Percentiles rank a stretch among this genome's conserved stretches.
Evolutionary conservation across 92 coral and sea anemone species (phyloP).

Genomic region (Montipora capitata): DNA sequence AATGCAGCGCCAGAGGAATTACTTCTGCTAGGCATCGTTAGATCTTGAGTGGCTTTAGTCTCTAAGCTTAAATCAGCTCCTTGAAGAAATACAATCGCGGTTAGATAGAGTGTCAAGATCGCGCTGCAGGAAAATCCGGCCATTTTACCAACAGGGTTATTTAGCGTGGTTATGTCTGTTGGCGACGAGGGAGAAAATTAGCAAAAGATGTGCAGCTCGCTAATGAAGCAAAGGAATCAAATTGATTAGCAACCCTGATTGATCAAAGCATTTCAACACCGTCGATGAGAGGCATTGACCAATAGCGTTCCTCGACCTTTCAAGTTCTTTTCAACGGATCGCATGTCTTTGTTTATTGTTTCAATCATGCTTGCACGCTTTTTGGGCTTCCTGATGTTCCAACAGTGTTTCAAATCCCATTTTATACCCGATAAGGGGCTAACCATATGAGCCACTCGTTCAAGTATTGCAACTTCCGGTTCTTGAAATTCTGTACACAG

Average conservation of each 20-base stretch:
- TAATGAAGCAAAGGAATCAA: constrained; percentile 77
- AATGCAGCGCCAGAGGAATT: neutral
- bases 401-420: constrained; percentile 11
- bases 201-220: constrained; percentile 80
- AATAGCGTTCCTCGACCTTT: constrained; percentile 41
- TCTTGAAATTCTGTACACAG: constrained; percentile 39
- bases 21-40: constrained; percentile 27
- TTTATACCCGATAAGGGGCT: constrained; percentile 36
- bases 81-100: constrained; percentile 51
- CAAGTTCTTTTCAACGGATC: constrained; percentile 41
- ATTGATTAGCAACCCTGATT: constrained; percentile 54
- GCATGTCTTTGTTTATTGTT: constrained; percentile 59
- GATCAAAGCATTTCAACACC: constrained; percentile 51
- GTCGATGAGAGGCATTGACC: constrained; percentile 40
- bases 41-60: constrained; percentile 11
- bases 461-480: constrained; percentile 56
- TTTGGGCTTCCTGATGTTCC: neutral
- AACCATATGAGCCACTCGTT: constrained; percentile 43
- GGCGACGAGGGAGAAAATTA: constrained; percentile 62
- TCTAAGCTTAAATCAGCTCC: constrained; percentile 36
- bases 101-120: constrained; percentile 37
- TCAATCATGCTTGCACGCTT: constrained; percentile 21
- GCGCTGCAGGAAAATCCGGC: constrained; percentile 60
- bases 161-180: constrained; percentile 38
- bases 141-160: constrained; percentile 38